phyloP scores from a whole-genome alignment of 2,797 vertebrate species.

The Myotis findleyi region DNA sequence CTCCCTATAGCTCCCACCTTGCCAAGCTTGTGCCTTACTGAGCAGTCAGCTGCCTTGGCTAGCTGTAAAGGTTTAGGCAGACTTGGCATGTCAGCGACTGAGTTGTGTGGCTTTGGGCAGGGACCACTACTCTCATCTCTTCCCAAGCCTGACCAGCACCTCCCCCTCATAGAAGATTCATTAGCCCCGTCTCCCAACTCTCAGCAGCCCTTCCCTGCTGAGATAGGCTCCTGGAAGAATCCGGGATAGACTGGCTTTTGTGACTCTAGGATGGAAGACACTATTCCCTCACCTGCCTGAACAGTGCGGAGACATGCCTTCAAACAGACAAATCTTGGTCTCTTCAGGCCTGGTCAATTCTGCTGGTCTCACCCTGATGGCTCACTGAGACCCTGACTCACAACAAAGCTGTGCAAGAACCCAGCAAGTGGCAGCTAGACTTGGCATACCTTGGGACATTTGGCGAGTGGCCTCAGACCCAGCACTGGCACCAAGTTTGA shows the following conservation, averaged over 20 bases:
- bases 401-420: not conserved
- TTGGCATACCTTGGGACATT: not conserved
- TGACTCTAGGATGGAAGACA: not conserved
- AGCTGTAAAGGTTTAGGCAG: not conserved
- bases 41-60: not conserved
- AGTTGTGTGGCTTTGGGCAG: not conserved
- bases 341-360: not conserved
- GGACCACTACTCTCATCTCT: not conserved
- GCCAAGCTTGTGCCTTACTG: not conserved
- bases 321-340: not conserved
- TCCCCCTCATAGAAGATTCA: not conserved
- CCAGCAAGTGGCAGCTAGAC: not conserved
- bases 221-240: too few species aligned
- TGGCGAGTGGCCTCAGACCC: not conserved
- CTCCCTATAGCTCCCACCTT: not conserved
- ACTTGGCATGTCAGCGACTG: not conserved
- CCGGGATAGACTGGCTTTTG: not conserved
- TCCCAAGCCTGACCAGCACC: not conserved
- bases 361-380: not conserved
- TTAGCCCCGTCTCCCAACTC: not conserved
- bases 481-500: not conserved
- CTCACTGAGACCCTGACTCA: not conserved
- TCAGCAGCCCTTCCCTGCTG: not conserved
- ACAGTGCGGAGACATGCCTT: not conserved
- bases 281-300: not conserved